Percentiles rank a stretch among this genome's conserved stretches.
Conservation (phyloP, 2,888 invertebrate genomes). For the Apocheima hispidaria region DNA sequence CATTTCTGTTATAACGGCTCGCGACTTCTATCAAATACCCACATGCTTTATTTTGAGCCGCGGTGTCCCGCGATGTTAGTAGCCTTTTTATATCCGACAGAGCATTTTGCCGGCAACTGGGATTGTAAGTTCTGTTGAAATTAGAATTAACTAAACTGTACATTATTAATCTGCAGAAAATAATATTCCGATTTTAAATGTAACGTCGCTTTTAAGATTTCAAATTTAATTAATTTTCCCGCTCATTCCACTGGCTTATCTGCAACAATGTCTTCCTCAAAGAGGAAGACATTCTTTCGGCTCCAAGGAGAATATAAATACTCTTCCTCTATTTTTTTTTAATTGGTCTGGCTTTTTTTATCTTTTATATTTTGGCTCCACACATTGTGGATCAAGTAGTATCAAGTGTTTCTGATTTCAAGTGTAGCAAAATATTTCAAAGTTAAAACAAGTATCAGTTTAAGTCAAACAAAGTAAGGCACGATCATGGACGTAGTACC, state of each 20-base stretch:
- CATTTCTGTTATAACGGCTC: slow-evolving; percentile 63
- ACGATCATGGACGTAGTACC: too few relatives aligned
- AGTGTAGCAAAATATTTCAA: too few relatives aligned
- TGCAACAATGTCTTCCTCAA: not conserved
- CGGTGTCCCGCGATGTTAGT: slow-evolving; percentile 72
- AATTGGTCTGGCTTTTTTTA: too few relatives aligned
- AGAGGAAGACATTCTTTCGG: too few relatives aligned
- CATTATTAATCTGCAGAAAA: slow-evolving; percentile 52
- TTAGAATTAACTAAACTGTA: slow-evolving; percentile 70
- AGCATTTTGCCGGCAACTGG: slow-evolving; percentile 71
- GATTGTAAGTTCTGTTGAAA: slow-evolving; percentile 76
- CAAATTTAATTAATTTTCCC: slow-evolving; percentile 5
- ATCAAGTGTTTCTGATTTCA: too few relatives aligned
- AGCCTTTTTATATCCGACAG: slow-evolving; percentile 76
- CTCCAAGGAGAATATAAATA: too few relatives aligned
- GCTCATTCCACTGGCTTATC: not conserved
- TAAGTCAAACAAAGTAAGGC: too few relatives aligned
- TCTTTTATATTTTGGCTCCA: too few relatives aligned
- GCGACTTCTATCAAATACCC: slow-evolving; percentile 74
- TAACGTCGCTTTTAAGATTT: not conserved
- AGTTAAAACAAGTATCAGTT: too few relatives aligned
- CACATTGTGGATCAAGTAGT: too few relatives aligned
- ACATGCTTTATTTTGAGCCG: slow-evolving; percentile 75
- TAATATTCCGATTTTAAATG: not conserved
- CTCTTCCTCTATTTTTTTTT: too few relatives aligned